phyloP scores from a whole-genome alignment of 2,888 invertebrate species.

The Cinara cedri region DNA sequence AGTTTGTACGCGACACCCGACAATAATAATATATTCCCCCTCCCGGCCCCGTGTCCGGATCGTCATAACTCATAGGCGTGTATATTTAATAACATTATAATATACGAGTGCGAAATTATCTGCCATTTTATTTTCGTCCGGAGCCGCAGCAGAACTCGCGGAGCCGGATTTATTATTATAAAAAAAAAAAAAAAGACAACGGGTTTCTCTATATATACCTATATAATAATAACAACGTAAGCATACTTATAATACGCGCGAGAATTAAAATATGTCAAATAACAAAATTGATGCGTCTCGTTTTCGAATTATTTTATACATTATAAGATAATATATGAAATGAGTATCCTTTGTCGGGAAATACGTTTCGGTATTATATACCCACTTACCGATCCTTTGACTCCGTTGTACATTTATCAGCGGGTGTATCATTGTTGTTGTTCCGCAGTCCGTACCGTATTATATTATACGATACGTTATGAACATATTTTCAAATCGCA shows the following conservation, averaged over 20 bases:
- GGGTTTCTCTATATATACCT: conserved; percentile 1
- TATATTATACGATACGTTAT: too few species aligned
- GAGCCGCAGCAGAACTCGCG: conserved; percentile 5
- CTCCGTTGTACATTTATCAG: too few species aligned
- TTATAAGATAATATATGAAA: too few species aligned
- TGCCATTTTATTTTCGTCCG: conserved; percentile 38
- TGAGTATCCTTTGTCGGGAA: conserved; percentile 40
- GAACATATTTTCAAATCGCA: too few species aligned
- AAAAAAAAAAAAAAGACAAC: conserved; percentile 23
- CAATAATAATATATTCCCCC: background rate
- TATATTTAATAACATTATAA: background rate
- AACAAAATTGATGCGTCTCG: conserved; percentile 42
- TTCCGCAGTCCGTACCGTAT: too few species aligned
- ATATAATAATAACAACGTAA: too few species aligned
- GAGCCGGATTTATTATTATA: conserved; percentile 38
- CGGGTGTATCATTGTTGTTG: too few species aligned
- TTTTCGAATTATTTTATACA: conserved; percentile 22
- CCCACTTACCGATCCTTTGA: background rate
- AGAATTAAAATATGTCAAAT: conserved; percentile 42
- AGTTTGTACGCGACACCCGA: background rate
- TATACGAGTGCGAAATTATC: conserved; percentile 23
- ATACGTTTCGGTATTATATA: background rate
- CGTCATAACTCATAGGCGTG: background rate
- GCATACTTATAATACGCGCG: too few species aligned
- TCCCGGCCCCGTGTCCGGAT: background rate